These are phyloP conservation scores for Hydroisotoma schaefferi DNA, from an alignment of 2,888 invertebrate genomes.

Conservation along the genomic window DNA sequence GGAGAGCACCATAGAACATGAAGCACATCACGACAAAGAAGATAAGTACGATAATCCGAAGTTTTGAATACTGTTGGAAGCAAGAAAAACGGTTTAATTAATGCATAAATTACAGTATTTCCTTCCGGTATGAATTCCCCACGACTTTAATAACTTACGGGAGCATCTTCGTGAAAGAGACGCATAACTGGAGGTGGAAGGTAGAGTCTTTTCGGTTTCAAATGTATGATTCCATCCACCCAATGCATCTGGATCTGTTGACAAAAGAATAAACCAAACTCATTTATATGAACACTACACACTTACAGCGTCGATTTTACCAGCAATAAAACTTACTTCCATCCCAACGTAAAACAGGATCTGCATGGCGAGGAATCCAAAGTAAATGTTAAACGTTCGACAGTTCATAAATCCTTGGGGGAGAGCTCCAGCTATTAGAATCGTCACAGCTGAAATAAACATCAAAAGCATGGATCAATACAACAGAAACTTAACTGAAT, in stretches of 20 bases:
- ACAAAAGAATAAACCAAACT: neutral
- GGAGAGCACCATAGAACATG: slow-evolving; percentile 10
- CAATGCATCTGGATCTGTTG: neutral
- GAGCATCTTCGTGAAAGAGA: slow-evolving; percentile 26
- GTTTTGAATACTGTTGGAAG: slow-evolving; percentile 11
- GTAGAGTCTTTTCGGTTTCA: slow-evolving; percentile 18
- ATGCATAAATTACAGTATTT: neutral
- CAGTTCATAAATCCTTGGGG: slow-evolving; percentile 12
- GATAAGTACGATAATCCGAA: slow-evolving; percentile 12
- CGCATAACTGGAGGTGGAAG: slow-evolving; percentile 31
- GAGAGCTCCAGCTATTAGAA: slow-evolving; percentile 1
- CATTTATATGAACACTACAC: neutral
- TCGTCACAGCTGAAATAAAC: neutral
- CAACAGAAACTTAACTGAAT: too few species aligned
- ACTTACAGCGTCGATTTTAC: neutral
- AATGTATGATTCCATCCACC: slow-evolving; percentile 10
- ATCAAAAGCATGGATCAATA: too few species aligned
- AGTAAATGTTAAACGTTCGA: slow-evolving; percentile 8
- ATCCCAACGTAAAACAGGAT: slow-evolving; percentile 9
- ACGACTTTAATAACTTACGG: slow-evolving; percentile 16
- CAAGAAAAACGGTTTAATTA: too few species aligned
- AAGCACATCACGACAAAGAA: slow-evolving; percentile 7
- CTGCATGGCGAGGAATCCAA: slow-evolving; percentile 13
- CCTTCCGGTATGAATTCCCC: neutral
- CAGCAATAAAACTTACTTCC: slow-evolving; percentile 9